Conservation (phyloP, 2,113 vertebrate genomes). For the Xenopus borealis region DNA sequence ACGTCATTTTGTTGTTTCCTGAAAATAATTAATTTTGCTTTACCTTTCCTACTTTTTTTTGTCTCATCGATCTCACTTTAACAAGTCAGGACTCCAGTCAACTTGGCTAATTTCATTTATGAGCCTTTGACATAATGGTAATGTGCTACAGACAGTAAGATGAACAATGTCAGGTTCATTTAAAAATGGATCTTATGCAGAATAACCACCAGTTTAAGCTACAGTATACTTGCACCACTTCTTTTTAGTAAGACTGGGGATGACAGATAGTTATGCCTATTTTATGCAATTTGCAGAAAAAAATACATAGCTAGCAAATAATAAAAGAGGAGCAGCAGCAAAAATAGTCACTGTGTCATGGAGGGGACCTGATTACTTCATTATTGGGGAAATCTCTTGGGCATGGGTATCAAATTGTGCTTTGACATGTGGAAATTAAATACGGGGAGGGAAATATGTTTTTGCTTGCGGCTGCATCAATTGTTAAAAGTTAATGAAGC, state of each 20-base stretch:
- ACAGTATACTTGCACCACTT: neutral
- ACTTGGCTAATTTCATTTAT: conserved; percentile 3
- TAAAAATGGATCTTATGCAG: neutral
- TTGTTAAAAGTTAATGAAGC: conserved; percentile 37
- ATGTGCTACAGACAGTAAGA: neutral
- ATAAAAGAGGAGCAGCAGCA: conserved; percentile 6
- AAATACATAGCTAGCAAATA: conserved; percentile 15
- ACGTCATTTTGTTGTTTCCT: conserved; percentile 13
- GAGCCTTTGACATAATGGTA: conserved; percentile 18
- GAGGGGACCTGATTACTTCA: conserved; percentile 31
- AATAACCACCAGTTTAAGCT: neutral
- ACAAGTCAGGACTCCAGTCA: conserved; percentile 23
- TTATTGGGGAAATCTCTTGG: conserved; percentile 36
- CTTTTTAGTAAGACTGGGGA: conserved; percentile 23
- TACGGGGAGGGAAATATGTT: neutral
- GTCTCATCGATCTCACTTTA: conserved; percentile 22
- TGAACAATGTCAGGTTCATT: neutral
- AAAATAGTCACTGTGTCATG: conserved; percentile 9
- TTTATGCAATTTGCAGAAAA: neutral
- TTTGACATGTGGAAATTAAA: conserved; percentile 42
- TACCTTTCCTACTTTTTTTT: conserved; percentile 7
- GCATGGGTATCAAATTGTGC: conserved; percentile 31
- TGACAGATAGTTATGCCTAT: conserved; percentile 23
- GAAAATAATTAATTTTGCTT: neutral
- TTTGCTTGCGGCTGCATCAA: conserved; percentile 42